Percentiles rank a stretch among this genome's conserved stretches.
phyloP scores from a whole-genome alignment of 1,140 invertebrate genomes.

The Nebria ingens region DNA sequence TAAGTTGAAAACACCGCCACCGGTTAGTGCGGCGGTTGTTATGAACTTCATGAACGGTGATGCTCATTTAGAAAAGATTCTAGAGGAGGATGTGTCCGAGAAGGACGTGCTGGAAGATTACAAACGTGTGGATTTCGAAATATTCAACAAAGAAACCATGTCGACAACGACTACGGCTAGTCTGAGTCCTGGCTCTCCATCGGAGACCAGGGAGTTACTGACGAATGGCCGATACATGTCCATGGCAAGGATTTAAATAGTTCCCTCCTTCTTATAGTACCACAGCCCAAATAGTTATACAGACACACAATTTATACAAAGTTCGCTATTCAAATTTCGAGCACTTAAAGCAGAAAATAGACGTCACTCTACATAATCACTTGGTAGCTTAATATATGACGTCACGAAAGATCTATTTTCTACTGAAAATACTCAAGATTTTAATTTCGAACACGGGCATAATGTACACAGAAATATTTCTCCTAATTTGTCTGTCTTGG shows the following conservation, averaged over 20 bases:
- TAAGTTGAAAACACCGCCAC: conserved; percentile 35
- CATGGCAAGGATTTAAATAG: conserved; percentile 38
- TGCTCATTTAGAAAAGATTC: conserved; percentile 38
- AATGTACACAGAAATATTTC: too few species aligned
- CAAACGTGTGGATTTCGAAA: conserved; percentile 22
- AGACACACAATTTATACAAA: too few species aligned
- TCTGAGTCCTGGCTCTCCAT: conserved; percentile 53
- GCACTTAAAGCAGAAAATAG: too few species aligned
- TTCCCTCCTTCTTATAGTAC: too few species aligned
- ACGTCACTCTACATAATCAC: too few species aligned
- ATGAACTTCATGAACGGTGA: conserved; percentile 30
- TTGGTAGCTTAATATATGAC: too few species aligned
- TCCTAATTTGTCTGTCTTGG: too few species aligned
- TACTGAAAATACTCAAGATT: too few species aligned
- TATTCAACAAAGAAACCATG: conserved; percentile 26
- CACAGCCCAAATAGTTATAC: too few species aligned
- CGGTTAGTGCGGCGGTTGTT: conserved; percentile 28
- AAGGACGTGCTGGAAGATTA: conserved; percentile 27
- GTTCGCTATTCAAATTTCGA: too few species aligned
- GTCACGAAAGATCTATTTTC: too few species aligned
- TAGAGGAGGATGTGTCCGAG: conserved; percentile 39
- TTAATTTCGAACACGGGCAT: too few species aligned
- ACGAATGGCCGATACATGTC: conserved; percentile 42
- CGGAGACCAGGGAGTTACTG: conserved; percentile 53
- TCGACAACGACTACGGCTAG: conserved; percentile 46